These are phyloP conservation scores for Aviceda subcristata DNA, from an alignment of 2,113 vertebrate genomes.

Conservation along the genomic window DNA sequence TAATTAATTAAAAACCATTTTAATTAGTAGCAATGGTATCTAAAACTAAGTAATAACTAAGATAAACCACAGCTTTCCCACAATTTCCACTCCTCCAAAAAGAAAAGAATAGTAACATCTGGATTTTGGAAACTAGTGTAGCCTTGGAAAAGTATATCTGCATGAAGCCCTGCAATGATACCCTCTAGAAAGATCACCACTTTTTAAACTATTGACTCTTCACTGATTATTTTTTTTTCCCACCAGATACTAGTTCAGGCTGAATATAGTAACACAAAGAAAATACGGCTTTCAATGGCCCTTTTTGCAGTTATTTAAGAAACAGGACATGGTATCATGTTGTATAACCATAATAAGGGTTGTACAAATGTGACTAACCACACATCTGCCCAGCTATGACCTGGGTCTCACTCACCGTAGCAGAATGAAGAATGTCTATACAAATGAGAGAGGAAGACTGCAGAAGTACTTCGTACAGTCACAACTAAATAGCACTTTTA, in stretches of 20 bases:
- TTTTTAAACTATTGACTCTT: neutral
- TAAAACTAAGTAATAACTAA: neutral
- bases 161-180: neutral
- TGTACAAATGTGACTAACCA: neutral
- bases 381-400: neutral
- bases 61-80: neutral
- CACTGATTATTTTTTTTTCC: neutral
- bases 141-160: neutral
- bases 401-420: neutral
- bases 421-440: neutral
- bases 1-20: neutral
- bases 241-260: neutral
- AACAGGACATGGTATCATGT: neutral
- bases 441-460: neutral
- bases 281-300: neutral
- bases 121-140: neutral
- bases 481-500: neutral
- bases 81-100: neutral
- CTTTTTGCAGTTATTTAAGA: neutral
- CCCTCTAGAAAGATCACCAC: neutral
- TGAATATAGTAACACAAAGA: neutral
- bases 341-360: neutral
- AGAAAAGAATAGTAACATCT: neutral
- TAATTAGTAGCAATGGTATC: neutral
- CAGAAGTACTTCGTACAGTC: neutral